Conservation (phyloP, 2,797 vertebrate species). For the Alectoris magna region DNA sequence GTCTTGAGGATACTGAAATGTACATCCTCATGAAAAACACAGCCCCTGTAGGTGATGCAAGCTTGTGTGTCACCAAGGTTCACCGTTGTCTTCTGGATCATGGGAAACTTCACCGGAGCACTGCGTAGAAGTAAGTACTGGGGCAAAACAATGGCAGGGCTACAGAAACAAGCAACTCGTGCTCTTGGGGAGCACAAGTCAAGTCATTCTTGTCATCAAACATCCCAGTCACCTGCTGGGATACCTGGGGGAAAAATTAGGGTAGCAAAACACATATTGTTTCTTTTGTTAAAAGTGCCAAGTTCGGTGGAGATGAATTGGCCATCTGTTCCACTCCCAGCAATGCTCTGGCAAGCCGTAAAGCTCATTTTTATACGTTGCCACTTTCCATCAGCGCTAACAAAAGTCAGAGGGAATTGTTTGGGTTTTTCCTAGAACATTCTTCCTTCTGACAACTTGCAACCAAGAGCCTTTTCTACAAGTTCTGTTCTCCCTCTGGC, state of each 20-base stretch:
- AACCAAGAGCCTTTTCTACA: conserved; percentile 1
- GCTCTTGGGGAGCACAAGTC: conserved; percentile 66
- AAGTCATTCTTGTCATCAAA: conserved; percentile 80
- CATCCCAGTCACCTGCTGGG: conserved; percentile 81
- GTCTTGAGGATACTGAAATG: neutral
- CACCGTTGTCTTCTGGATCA: neutral
- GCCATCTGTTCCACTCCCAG: conserved; percentile 80
- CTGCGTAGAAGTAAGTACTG: neutral
- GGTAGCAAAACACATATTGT: conserved; percentile 78
- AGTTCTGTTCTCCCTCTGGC: neutral
- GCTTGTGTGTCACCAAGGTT: neutral
- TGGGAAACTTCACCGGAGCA: neutral
- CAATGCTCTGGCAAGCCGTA: conserved; percentile 61
- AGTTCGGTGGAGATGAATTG: conserved; percentile 78
- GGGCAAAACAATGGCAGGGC: conserved; percentile 61
- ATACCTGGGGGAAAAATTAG: conserved; percentile 80
- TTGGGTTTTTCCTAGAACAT: conserved; percentile 34
- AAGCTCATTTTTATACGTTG: conserved; percentile 70
- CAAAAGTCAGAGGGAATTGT: conserved; percentile 60
- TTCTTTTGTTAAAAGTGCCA: conserved; percentile 80
- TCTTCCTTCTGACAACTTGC: conserved; percentile 35
- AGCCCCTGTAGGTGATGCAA: accelerated
- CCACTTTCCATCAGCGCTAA: conserved; percentile 73
- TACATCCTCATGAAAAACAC: accelerated
- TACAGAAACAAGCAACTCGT: conserved; percentile 20